Conservation (phyloP, 1,140 invertebrate species). For the Himalopsyche phryganea region DNA sequence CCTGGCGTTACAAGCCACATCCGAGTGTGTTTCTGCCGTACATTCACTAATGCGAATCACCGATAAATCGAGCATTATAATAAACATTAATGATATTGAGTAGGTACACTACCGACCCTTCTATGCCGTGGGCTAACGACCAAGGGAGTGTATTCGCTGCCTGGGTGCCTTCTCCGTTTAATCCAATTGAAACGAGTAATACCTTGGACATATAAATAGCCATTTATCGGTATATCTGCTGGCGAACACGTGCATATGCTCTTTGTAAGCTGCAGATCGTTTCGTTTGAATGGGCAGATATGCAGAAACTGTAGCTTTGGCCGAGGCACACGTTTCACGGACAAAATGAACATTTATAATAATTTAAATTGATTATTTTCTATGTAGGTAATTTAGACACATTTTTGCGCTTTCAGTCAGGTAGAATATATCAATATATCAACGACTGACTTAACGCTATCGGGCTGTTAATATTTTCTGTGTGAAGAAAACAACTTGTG, state of each 20-base stretch:
- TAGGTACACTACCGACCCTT: conserved; percentile 2
- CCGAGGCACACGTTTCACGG: too few relatives aligned
- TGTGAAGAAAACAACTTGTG: too few relatives aligned
- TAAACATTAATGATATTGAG: conserved; percentile 19
- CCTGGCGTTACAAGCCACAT: conserved; percentile 1
- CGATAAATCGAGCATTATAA: conserved; percentile 30
- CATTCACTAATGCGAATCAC: conserved; percentile 11
- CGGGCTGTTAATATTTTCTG: too few relatives aligned
- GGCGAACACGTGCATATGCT: conserved; percentile 10
- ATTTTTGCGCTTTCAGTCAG: too few relatives aligned
- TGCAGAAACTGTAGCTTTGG: too few relatives aligned
- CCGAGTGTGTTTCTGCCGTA: background rate
- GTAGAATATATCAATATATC: too few relatives aligned
- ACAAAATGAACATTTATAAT: too few relatives aligned
- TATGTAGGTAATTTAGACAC: too few relatives aligned
- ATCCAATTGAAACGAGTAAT: conserved; percentile 27
- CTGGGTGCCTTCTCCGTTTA: conserved; percentile 2
- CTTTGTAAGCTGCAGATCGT: conserved; percentile 3
- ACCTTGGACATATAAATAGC: conserved; percentile 23
- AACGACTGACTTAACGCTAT: too few relatives aligned
- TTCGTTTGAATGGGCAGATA: conserved; percentile 7
- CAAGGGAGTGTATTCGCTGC: background rate
- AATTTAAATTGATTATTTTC: too few relatives aligned
- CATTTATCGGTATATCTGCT: conserved; percentile 15
- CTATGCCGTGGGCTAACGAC: background rate